phyloP scores from a whole-genome alignment of 2,888 invertebrate genomes.

The Aromia moschata region DNA sequence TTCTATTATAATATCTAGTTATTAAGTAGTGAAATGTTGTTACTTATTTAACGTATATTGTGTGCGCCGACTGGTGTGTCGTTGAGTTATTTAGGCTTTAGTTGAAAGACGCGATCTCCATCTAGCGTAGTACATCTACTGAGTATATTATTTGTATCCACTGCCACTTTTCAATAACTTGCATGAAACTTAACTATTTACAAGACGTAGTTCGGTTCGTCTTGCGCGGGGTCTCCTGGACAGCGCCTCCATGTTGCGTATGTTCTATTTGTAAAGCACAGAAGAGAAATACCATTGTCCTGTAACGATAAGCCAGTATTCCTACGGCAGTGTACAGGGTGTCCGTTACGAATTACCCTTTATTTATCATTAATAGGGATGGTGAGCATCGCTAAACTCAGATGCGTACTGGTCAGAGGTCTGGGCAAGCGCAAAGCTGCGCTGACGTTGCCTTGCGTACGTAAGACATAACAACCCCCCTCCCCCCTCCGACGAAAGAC shows the following conservation, averaged over 20 bases:
- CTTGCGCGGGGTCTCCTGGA: slow-evolving; percentile 43
- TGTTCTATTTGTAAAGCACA: slow-evolving; percentile 50
- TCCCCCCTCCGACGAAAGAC: too few species aligned
- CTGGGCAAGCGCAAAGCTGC: too few species aligned
- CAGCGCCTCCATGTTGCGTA: slow-evolving; percentile 47
- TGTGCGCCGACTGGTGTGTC: slow-evolving; percentile 35
- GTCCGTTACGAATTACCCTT: too few species aligned
- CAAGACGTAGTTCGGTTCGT: slow-evolving; percentile 22
- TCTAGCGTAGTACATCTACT: slow-evolving; percentile 17
- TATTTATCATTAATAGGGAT: too few species aligned
- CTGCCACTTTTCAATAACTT: slow-evolving; percentile 44
- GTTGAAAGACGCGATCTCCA: slow-evolving; percentile 24
- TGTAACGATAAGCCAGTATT: slow-evolving; percentile 58
- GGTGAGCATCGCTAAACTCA: too few species aligned
- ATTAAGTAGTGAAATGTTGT: slow-evolving; percentile 43
- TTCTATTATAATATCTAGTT: slow-evolving; percentile 32
- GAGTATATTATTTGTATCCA: slow-evolving; percentile 42
- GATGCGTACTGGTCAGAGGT: too few species aligned
- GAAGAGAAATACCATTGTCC: slow-evolving; percentile 46
- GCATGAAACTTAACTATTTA: slow-evolving; percentile 24
- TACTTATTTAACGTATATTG: slow-evolving; percentile 38
- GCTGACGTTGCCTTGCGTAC: too few species aligned
- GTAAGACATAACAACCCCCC: too few species aligned
- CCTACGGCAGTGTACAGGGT: too few species aligned
- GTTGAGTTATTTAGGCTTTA: slow-evolving; percentile 29